A percentile compares a stretch with the other conserved stretches of the same genome.
These are phyloP conservation scores for Parnassius mnemosyne DNA, from an alignment of 2,888 invertebrate genomes.

Conservation along the genomic window DNA sequence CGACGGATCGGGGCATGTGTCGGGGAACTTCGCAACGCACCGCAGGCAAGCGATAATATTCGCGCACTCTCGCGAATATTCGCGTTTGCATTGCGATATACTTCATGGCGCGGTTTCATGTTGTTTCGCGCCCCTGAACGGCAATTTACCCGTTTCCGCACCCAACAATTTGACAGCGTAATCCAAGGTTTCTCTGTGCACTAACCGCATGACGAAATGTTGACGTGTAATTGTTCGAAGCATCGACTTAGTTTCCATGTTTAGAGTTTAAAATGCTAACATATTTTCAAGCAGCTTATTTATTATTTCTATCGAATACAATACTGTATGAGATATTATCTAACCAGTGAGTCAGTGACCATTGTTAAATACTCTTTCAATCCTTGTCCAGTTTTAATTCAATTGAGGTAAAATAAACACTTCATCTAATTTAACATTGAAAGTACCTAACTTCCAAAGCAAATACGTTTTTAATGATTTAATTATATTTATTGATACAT, in stretches of 20 bases:
- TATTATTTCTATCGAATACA: not conserved
- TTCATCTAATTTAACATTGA: no score
- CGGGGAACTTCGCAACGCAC: constrained; percentile 94
- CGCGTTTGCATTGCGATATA: constrained; percentile 38
- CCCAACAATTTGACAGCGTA: constrained; percentile 52
- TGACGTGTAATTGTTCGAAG: constrained; percentile 33
- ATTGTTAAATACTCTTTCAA: no score
- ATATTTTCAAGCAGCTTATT: not conserved
- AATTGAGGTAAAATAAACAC: no score
- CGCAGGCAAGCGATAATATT: constrained; percentile 85
- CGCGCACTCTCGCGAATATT: constrained; percentile 77
- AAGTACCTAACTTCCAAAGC: no score
- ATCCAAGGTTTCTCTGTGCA: constrained; percentile 71
- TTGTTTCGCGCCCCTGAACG: constrained; percentile 55
- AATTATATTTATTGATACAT: no score
- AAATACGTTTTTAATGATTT: no score
- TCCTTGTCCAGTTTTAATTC: no score
- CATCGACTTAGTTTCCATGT: constrained; percentile 28
- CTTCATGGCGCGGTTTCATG: constrained; percentile 29
- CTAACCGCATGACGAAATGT: constrained; percentile 85
- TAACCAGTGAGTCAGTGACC: no score
- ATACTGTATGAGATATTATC: not conserved
- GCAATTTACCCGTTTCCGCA: constrained; percentile 67
- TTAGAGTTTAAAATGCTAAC: constrained; percentile 18
- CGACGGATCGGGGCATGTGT: constrained; percentile 93